Base-by-base conservation (phyloP, 2,113 vertebrate species). In the Myiopsitta monachus region DNA sequence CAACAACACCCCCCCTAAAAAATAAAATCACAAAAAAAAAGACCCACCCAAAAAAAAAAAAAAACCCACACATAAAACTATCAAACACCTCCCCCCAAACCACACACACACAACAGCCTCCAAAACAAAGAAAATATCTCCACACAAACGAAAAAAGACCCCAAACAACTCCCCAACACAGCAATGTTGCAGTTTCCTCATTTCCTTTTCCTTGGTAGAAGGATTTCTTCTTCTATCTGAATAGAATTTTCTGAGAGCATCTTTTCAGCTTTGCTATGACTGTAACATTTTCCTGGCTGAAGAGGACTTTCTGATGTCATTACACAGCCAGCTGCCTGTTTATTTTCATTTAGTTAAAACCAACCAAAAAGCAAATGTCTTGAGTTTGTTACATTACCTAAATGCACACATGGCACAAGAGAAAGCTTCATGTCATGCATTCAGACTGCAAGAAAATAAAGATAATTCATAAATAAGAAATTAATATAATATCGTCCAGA, bases 251-350 rank as follows among this genome's bases (percentile, higher is more conserved):
- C 49, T 91, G 80, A 93, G 41, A 94, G 41, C 43, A 86, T 93
- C 86, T 92, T 94, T 94, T 86, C 75, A 83, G 59, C 82, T 91
- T 64, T 79, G 67, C 64, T 81, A n/a, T 12, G 6, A 84, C 23
- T 51, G 69, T 67, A 95, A 95, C 49, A 87, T 95, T 96, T 97
- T 96, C 90, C 97, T 96, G 97, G 93, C 94, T 94, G 77, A 79
- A n/a, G 36, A n/a, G 30, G 64, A 39, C 73, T 43, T 86, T 94
- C 86, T 82, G 82, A 95, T 81, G 82, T 93, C 89, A 96, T 75
- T 66, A 62, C 68, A 61, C 9, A 96, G 85, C 33, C 86, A 95
- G 90, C 64, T 90, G 86, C 28, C 91, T 90, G 67, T 23, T 93
- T 94, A 91, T 88, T 92, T 90, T 93, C 41, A 46, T 83, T 88